Base-by-base conservation (phyloP, 2,888 invertebrate species). In the Thelaira solivaga region DNA sequence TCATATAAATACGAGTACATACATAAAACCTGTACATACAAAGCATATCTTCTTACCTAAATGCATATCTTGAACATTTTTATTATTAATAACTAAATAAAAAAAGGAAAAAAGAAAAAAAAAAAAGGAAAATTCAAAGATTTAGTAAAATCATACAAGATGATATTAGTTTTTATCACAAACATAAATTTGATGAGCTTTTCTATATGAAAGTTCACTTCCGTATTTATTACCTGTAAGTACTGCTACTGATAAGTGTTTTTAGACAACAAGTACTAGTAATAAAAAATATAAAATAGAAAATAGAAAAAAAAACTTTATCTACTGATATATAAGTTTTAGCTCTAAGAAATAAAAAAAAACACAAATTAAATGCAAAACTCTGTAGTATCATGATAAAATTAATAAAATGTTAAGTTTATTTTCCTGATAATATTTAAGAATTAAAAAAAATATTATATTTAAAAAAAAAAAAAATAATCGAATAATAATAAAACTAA, bases 371-470 rank as follows among this genome's bases (percentile, higher is more conserved):
- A n/a, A n/a, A n/a, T n/a, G n/a, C n/a, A n/a, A n/a, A n/a, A 36
- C 68, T 62, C 62, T 22, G 73, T 73, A 69, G 51, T 59, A 8
- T 18, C 57, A 11, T 59, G 13, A 31, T n/a, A 16, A 29, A 59
- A 34, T 2, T 13, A 4, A n/a, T 6, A 22, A 71, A 62, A 69
- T 78, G 69, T 78, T 78, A 73, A 64, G 59, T 73, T 77, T 69
- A 69, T 43, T 64, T 77, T 73, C 49, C 49, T 64, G 57, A 55
- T 57, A 69, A 31, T 26, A 55, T 13, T 41, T 39, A 76, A 69
- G 29, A n/a, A 39, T n/a, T n/a, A 36, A 45, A 4, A 31, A 11
- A 47, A 20, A 1, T 39, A 57, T 16, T 39, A 67, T 10, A 45
- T 57, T 18, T 10, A 39, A 26, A 57, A 41, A 26, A 18, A 24